Evolutionary conservation across 2,888 invertebrate genomes (phyloP).

Genomic region (Brenthis daphne): DNA sequence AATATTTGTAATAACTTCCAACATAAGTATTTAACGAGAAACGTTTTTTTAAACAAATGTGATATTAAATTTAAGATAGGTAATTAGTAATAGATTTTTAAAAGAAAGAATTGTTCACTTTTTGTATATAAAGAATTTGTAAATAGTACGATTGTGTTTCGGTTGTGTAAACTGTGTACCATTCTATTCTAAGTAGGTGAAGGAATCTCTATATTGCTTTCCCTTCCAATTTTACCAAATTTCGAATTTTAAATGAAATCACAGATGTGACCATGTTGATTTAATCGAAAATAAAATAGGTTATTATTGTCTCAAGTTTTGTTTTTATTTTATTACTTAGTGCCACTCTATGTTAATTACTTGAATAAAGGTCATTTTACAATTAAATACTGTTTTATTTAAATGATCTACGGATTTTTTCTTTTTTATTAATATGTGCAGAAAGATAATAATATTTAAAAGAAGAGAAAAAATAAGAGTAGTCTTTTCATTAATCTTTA

Average conservation of each 20-base stretch:
- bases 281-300: constrained; percentile 27
- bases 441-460: not conserved
- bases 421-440: no score
- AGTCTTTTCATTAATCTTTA: no score
- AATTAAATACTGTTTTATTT: constrained; percentile 34
- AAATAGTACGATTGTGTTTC: constrained; percentile 19
- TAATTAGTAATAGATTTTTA: constrained; percentile 34
- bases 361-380: constrained; percentile 48
- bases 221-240: constrained; percentile 2
- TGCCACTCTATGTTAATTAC: constrained; percentile 24
- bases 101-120: constrained; percentile 21
- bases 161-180: constrained; percentile 11
- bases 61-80: constrained; percentile 66
- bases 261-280: constrained; percentile 21
- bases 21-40: constrained; percentile 37
- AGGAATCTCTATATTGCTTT: constrained; percentile 33
- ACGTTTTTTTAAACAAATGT: constrained; percentile 52
- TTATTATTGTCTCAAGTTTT: constrained; percentile 22
- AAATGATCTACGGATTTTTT: not conserved
- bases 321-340: constrained; percentile 25
- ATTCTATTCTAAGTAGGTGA: constrained; percentile 21
- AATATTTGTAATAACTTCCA: constrained; percentile 17
- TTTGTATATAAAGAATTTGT: constrained; percentile 25
- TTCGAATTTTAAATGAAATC: constrained; percentile 9
- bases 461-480: no score